phyloP scores from a whole-genome alignment of 2,888 invertebrate species.

The Eudemis profundana region DNA sequence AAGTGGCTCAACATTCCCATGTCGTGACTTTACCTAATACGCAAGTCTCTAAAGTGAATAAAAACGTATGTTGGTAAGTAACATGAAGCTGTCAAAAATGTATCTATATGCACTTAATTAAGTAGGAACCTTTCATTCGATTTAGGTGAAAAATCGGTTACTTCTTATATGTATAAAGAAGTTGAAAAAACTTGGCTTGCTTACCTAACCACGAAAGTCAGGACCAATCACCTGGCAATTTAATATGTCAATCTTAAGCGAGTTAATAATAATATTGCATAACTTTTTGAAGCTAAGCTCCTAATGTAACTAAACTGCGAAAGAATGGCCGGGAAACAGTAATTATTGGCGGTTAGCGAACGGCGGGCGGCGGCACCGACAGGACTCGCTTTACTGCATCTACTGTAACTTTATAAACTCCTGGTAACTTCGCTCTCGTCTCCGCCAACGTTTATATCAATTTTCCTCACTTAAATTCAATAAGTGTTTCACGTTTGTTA shows the following conservation, averaged over 20 bases:
- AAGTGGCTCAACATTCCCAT: too few species aligned
- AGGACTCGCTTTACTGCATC: slow-evolving; percentile 58
- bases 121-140: too few species aligned
- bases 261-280: not conserved
- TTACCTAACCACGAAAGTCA: too few species aligned
- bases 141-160: too few species aligned
- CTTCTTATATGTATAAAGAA: too few species aligned
- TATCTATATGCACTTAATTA: too few species aligned
- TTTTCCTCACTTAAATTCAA: slow-evolving; percentile 68
- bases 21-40: too few species aligned
- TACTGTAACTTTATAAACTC: slow-evolving; percentile 59
- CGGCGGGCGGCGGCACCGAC: slow-evolving; percentile 33
- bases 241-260: not conserved
- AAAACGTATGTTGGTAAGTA: too few species aligned
- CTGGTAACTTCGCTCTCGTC: slow-evolving; percentile 58
- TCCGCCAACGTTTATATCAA: slow-evolving; percentile 64
- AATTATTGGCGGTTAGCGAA: slow-evolving; percentile 32
- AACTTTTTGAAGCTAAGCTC: not conserved
- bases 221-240: too few species aligned
- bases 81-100: too few species aligned
- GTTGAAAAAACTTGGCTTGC: too few species aligned
- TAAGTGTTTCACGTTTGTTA: slow-evolving; percentile 56
- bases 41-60: too few species aligned
- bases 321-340: slow-evolving; percentile 22
- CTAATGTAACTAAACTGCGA: not conserved